A percentile compares a stretch with the other conserved stretches of the same genome.
phyloP scores from a whole-genome alignment of 1,140 invertebrate genomes.

The Drosophila ironensis region DNA sequence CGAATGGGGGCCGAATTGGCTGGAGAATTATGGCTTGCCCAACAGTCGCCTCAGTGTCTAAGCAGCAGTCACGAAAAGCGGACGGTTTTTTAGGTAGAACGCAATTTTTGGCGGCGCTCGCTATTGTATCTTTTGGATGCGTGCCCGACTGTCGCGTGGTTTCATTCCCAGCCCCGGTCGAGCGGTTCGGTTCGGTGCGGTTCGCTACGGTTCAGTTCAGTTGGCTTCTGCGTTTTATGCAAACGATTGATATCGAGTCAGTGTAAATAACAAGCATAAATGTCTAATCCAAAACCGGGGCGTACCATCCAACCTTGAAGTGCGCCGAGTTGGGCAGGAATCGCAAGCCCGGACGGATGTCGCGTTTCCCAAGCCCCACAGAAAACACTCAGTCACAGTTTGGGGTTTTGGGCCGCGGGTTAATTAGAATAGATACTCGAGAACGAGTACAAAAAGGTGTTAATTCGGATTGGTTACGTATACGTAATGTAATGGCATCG shows the following conservation, averaged over 20 bases:
- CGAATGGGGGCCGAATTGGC: slow-evolving; percentile 34
- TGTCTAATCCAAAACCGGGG: slow-evolving; percentile 16
- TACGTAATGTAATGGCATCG: slow-evolving; percentile 48
- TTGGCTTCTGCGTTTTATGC: slow-evolving; percentile 31
- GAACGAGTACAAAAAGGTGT: slow-evolving; percentile 36
- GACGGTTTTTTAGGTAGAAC: slow-evolving; percentile 35
- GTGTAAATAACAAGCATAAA: slow-evolving; percentile 29
- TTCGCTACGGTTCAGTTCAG: slow-evolving; percentile 8
- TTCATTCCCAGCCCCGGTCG: slow-evolving; percentile 6
- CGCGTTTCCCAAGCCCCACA: slow-evolving; percentile 40
- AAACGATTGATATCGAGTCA: slow-evolving; percentile 33
- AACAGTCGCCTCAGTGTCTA: slow-evolving; percentile 58
- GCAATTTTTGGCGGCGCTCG: slow-evolving; percentile 1
- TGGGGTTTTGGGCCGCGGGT: neutral
- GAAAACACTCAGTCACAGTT: slow-evolving; percentile 6
- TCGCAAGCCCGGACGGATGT: slow-evolving; percentile 16
- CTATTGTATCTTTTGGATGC: slow-evolving; percentile 25
- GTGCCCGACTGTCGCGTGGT: slow-evolving; percentile 24
- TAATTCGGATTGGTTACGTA: slow-evolving; percentile 50
- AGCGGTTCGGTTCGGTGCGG: slow-evolving; percentile 22
- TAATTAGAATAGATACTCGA: slow-evolving; percentile 12
- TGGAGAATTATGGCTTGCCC: slow-evolving; percentile 31
- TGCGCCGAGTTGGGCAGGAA: neutral
- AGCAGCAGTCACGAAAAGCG: slow-evolving; percentile 58
- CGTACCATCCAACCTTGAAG: slow-evolving; percentile 30